Percentiles rank a stretch among this genome's conserved stretches.
Conservation (phyloP, 1,140 invertebrate species). For the Sarcophaga peregrina region DNA sequence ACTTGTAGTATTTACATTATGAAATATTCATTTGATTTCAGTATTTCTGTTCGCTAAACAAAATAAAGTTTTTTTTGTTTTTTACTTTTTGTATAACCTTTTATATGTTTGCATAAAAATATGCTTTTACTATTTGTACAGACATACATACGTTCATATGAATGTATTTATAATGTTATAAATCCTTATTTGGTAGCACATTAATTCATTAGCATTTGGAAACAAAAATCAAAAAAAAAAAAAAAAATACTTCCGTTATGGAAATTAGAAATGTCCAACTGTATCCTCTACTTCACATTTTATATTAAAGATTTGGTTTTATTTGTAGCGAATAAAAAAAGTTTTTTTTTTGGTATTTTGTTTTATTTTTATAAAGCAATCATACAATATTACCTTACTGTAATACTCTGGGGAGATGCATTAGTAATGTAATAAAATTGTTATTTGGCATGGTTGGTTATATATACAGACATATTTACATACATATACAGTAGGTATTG, state of each 20-base stretch:
- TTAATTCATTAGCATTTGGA: background rate
- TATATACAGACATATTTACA: too few relatives aligned
- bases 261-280: slow-evolving; percentile 18
- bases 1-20: too few relatives aligned
- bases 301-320: background rate
- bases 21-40: too few relatives aligned
- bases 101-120: background rate
- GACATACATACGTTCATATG: background rate
- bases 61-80: background rate
- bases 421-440: too few relatives aligned
- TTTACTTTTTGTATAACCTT: background rate
- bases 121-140: background rate
- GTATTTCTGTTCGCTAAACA: too few relatives aligned
- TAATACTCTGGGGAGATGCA: too few relatives aligned
- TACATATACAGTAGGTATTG: too few relatives aligned
- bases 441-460: too few relatives aligned
- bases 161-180: background rate
- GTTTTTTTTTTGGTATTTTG: too few relatives aligned
- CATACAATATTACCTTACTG: too few relatives aligned
- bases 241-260: background rate
- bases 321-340: too few relatives aligned
- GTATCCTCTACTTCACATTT: background rate
- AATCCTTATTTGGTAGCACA: background rate
- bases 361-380: too few relatives aligned
- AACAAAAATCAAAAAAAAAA: background rate